These are phyloP conservation scores for Hippasteria phrygiana DNA, from an alignment of 53 echinoderm and acorn worm genomes.

Conservation along the genomic window DNA sequence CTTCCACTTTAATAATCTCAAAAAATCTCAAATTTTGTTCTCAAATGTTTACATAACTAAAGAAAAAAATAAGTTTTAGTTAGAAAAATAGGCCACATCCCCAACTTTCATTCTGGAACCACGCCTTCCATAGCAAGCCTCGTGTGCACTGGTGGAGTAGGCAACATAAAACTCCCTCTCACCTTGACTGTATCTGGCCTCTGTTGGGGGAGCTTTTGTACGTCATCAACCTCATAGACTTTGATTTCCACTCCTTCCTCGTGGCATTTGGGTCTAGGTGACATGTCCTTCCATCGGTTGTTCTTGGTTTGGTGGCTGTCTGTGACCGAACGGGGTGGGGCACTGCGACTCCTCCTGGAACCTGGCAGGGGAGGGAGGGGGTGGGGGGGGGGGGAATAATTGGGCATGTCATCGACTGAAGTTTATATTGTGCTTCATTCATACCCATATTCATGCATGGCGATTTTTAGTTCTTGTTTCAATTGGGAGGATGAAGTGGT, in stretches of 20 bases:
- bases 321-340: constrained; percentile 81
- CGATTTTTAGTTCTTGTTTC: no score
- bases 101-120: no score
- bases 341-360: constrained; percentile 85
- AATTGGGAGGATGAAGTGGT: no score
- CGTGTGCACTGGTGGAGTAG: background rate
- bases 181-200: constrained; percentile 89
- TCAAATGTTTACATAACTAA: no score
- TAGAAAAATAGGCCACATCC: no score
- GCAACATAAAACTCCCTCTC: constrained; percentile 18
- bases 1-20: no score
- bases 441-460: no score
- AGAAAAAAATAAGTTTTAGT: no score
- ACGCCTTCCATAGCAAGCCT: background rate
- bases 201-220: constrained; percentile 82
- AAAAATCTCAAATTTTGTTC: no score
- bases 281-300: constrained; percentile 83
- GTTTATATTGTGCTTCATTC: background rate
- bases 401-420: background rate
- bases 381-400: background rate
- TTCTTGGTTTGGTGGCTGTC: constrained; percentile 74
- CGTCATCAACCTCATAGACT: constrained; percentile 96
- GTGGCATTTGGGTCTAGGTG: constrained; percentile 84
- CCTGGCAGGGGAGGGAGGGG: constrained; percentile 48
- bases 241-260: constrained; percentile 92